A percentile compares a stretch with the other conserved stretches of the same genome.
Evolutionary conservation across 2,797 vertebrate species (phyloP).

Genomic region (Thalassophryne amazonica): DNA sequence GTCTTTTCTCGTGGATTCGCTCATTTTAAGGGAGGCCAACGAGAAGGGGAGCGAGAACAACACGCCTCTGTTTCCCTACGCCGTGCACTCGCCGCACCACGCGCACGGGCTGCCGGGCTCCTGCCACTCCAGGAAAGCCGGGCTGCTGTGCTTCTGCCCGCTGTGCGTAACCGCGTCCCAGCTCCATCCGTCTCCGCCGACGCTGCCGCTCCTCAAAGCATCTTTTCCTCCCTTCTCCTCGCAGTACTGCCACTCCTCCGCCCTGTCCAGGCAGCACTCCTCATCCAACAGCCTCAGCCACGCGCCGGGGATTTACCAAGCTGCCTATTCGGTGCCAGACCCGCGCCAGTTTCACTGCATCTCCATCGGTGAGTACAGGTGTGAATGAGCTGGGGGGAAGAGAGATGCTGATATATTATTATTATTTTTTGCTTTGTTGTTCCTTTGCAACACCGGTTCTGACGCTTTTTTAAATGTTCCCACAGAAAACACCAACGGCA

Average conservation of each 20-base stretch:
- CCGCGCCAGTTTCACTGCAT: constrained; percentile 97
- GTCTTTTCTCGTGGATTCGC: constrained; percentile 97
- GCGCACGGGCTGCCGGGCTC: constrained; percentile 88
- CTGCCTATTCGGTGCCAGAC: constrained; percentile 89
- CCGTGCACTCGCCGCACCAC: constrained; percentile 90
- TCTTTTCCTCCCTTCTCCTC: constrained; percentile 91
- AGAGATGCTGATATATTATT: no score
- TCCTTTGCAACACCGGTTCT: no score
- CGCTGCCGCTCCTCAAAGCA: constrained; percentile 91
- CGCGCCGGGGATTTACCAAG: constrained; percentile 89
- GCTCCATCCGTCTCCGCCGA: constrained; percentile 89
- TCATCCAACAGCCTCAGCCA: constrained; percentile 84
- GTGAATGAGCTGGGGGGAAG: not conserved
- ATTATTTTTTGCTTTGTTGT: no score
- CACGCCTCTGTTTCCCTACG: constrained; percentile 90
- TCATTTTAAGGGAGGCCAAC: constrained; percentile 90
- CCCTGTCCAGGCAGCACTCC: constrained; percentile 87
- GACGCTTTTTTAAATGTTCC: constrained; percentile 13
- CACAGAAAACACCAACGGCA: constrained; percentile 87
- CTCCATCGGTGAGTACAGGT: constrained; percentile 88
- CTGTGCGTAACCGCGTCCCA: constrained; percentile 93
- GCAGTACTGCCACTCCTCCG: constrained; percentile 91
- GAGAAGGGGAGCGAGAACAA: constrained; percentile 85
- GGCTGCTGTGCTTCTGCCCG: constrained; percentile 94
- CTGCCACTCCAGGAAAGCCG: constrained; percentile 94